phyloP scores from a whole-genome alignment of 2,888 invertebrate genomes.

The Tachina fera region DNA sequence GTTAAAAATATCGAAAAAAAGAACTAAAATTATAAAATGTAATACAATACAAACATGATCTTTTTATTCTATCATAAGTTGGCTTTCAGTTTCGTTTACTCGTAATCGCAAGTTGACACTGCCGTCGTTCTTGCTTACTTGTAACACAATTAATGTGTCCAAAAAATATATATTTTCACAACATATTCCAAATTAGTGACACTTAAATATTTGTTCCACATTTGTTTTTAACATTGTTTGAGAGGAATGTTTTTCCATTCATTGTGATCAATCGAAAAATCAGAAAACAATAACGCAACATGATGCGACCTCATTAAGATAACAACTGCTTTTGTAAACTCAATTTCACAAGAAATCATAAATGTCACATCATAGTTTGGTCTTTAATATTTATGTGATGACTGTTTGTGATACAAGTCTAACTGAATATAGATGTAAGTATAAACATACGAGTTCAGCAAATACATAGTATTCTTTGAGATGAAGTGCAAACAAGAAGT shows the following conservation, averaged over 20 bases:
- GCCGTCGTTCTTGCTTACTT: background rate
- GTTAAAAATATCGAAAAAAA: too few species aligned
- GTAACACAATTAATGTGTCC: background rate
- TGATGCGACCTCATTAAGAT: slow-evolving; percentile 77
- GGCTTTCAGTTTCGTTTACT: too few species aligned
- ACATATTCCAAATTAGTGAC: slow-evolving; percentile 54
- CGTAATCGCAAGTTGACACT: background rate
- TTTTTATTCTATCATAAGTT: too few species aligned
- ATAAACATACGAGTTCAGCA: slow-evolving; percentile 43
- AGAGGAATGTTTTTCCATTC: slow-evolving; percentile 15
- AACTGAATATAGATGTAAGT: background rate
- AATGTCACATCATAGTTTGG: slow-evolving; percentile 76
- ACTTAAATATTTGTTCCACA: slow-evolving; percentile 63
- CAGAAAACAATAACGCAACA: slow-evolving; percentile 61
- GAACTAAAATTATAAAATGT: too few species aligned
- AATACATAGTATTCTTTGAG: background rate
- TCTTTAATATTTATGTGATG: slow-evolving; percentile 79
- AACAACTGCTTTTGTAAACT: slow-evolving; percentile 56
- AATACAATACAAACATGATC: too few species aligned
- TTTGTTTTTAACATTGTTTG: slow-evolving; percentile 18
- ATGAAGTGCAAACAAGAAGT: background rate
- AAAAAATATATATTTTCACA: slow-evolving; percentile 63
- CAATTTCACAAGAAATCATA: slow-evolving; percentile 76
- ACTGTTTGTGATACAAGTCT: slow-evolving; percentile 77
- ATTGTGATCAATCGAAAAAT: slow-evolving; percentile 32